A percentile compares a stretch with the other conserved stretches of the same genome.
Evolutionary conservation across 1,140 invertebrate species (phyloP).

Genomic region (Caligus rogercresseyi): DNA sequence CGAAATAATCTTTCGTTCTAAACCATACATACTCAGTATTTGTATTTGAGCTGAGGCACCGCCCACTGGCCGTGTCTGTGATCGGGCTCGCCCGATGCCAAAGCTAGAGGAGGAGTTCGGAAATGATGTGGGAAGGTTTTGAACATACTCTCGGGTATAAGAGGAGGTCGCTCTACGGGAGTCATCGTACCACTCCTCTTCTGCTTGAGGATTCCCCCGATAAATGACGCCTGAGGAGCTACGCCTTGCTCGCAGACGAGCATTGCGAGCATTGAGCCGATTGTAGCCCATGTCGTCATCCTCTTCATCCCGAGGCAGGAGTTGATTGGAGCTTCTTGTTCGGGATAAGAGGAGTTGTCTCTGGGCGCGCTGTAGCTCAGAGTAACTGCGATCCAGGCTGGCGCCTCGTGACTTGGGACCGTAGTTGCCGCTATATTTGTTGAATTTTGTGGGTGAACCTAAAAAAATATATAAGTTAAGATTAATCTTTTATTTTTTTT

Average conservation of each 20-base stretch:
- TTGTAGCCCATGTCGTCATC: conserved; percentile 5
- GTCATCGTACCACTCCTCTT: neutral
- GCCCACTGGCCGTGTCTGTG: neutral
- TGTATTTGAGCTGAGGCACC: neutral
- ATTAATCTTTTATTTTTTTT: conserved; percentile 6
- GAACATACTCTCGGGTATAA: neutral
- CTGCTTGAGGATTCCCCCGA: neutral
- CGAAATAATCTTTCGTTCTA: no score
- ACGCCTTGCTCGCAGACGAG: conserved; percentile 21
- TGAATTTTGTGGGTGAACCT: neutral
- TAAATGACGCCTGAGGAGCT: conserved; percentile 19
- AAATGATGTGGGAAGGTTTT: neutral
- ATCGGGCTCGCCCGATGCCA: neutral
- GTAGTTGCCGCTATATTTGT: conserved; percentile 4
- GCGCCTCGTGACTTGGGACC: conserved; percentile 16
- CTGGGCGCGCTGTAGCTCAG: conserved; percentile 19
- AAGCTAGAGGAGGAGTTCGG: neutral
- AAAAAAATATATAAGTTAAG: conserved; percentile 7
- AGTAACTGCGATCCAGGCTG: conserved; percentile 20
- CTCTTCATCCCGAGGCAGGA: conserved; percentile 6
- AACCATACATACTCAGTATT: no score
- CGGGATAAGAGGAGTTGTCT: neutral
- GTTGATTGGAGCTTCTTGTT: neutral
- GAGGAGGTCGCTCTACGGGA: neutral
- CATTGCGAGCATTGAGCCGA: conserved; percentile 21